Percentiles rank a stretch among this genome's conserved stretches.
phyloP scores from a whole-genome alignment of 2,888 invertebrate species.

The Callyntrura sp. region DNA sequence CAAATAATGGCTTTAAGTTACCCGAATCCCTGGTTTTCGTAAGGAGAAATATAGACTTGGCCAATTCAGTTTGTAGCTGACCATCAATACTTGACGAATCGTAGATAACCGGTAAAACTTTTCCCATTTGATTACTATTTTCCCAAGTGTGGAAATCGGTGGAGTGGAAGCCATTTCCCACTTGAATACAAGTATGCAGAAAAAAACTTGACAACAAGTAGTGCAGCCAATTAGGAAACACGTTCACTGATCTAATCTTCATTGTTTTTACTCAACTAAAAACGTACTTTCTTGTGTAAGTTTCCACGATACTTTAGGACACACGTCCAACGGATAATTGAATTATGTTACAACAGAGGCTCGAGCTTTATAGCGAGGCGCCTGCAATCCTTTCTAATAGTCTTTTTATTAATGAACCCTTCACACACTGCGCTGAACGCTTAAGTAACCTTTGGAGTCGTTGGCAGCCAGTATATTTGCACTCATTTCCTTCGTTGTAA shows the following conservation, averaged over 20 bases:
- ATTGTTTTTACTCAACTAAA: conserved; percentile 8
- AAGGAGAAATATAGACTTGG: conserved; percentile 70
- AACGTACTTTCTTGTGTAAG: background rate
- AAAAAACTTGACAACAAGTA: conserved; percentile 23
- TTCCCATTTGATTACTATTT: background rate
- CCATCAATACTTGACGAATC: conserved; percentile 78
- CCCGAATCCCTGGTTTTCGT: conserved; percentile 56
- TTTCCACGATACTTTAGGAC: background rate
- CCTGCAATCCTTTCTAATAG: conserved; percentile 54
- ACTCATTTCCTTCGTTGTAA: conserved; percentile 34
- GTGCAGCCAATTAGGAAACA: conserved; percentile 47
- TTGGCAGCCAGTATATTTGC: conserved; percentile 44
- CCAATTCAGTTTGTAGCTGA: conserved; percentile 76
- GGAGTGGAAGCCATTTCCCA: background rate
- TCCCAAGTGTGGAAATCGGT: background rate
- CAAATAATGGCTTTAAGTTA: conserved; percentile 66
- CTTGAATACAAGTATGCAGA: conserved; percentile 1
- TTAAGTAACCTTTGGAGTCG: conserved; percentile 60
- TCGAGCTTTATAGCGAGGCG: conserved; percentile 5
- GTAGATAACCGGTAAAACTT: conserved; percentile 73
- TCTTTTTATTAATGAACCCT: conserved; percentile 68
- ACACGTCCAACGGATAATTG: conserved; percentile 15
- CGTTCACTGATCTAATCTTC: conserved; percentile 33
- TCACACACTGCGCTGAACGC: conserved; percentile 11
- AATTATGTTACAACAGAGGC: background rate